Percentiles rank a stretch among this genome's conserved stretches.
Conservation (phyloP, 2,888 invertebrate genomes). For the Tinea semifulvella region DNA sequence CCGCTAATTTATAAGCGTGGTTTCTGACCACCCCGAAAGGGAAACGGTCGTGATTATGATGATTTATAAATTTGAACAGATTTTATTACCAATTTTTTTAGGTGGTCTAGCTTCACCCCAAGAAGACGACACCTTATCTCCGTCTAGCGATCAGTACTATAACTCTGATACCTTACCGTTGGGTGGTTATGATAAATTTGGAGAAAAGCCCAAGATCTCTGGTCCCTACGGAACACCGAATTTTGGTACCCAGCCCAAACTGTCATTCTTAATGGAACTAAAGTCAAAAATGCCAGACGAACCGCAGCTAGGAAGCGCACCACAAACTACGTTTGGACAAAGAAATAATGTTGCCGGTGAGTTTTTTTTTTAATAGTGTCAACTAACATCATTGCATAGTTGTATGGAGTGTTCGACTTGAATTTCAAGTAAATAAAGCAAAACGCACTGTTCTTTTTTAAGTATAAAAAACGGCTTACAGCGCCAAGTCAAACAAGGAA, state of each 20-base stretch:
- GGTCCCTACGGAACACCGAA: constrained; percentile 40
- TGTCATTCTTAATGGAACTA: constrained; percentile 71
- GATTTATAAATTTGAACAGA: too few relatives aligned
- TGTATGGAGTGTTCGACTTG: too few relatives aligned
- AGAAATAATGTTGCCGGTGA: constrained; percentile 46
- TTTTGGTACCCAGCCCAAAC: constrained; percentile 49
- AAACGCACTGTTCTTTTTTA: too few relatives aligned
- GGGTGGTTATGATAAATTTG: constrained; percentile 52
- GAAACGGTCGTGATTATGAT: too few relatives aligned
- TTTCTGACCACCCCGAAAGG: too few relatives aligned
- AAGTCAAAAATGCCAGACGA: constrained; percentile 70
- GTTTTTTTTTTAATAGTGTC: too few relatives aligned
- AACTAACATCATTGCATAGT: too few relatives aligned
- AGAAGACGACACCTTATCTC: constrained; percentile 61
- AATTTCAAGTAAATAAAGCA: too few relatives aligned
- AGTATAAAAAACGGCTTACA: too few relatives aligned
- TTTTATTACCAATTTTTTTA: constrained; percentile 11
- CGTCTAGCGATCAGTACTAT: constrained; percentile 69
- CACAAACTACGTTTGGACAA: constrained; percentile 55
- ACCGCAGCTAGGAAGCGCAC: constrained; percentile 39
- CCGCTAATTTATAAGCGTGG: too few relatives aligned
- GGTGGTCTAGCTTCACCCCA: constrained; percentile 40
- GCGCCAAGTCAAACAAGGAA: too few relatives aligned
- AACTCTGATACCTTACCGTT: constrained; percentile 80
- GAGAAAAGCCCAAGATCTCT: constrained; percentile 53